Evolutionary conservation across 2,797 vertebrate species (phyloP).

Genomic region (Adelosebastes latens): DNA sequence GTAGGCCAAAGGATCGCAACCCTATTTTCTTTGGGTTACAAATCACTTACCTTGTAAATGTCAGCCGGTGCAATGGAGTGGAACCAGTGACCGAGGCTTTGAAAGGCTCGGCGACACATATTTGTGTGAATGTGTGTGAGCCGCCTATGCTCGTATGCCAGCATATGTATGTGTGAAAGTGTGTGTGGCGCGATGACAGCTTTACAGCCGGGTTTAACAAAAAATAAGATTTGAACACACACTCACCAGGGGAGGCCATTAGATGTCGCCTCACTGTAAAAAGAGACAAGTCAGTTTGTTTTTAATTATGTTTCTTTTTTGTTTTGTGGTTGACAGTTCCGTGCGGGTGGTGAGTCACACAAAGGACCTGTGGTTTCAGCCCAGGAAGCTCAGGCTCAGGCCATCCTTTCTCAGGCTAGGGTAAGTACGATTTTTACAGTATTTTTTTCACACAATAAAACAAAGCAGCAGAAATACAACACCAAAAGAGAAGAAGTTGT

Average conservation of each 20-base stretch:
- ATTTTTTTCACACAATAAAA: no score
- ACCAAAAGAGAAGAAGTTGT: no score
- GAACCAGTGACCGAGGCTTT: conserved; percentile 68
- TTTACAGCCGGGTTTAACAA: conserved; percentile 37
- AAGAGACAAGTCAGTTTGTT: conserved; percentile 37
- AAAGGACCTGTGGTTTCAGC: conserved; percentile 94
- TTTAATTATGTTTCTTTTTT: conserved; percentile 41
- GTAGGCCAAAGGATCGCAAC: conserved; percentile 48
- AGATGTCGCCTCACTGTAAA: conserved; percentile 32
- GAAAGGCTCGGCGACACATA: conserved; percentile 55
- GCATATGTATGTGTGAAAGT: neutral
- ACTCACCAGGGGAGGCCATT: conserved; percentile 27
- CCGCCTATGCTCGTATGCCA: neutral
- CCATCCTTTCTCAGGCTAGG: conserved; percentile 95
- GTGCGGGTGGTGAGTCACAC: conserved; percentile 91
- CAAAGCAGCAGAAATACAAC: no score
- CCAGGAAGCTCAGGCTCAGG: conserved; percentile 97
- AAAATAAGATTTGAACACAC: conserved; percentile 29
- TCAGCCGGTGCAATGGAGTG: conserved; percentile 70
- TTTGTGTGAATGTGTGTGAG: conserved; percentile 4
- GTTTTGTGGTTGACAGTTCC: conserved; percentile 85
- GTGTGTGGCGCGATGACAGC: conserved; percentile 37
- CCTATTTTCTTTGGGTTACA: conserved; percentile 73
- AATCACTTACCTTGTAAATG: conserved; percentile 77
- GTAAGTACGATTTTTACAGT: conserved; percentile 77